Conservation (phyloP, 1,140 invertebrate genomes). For the Holcopasites calliopsidis region DNA sequence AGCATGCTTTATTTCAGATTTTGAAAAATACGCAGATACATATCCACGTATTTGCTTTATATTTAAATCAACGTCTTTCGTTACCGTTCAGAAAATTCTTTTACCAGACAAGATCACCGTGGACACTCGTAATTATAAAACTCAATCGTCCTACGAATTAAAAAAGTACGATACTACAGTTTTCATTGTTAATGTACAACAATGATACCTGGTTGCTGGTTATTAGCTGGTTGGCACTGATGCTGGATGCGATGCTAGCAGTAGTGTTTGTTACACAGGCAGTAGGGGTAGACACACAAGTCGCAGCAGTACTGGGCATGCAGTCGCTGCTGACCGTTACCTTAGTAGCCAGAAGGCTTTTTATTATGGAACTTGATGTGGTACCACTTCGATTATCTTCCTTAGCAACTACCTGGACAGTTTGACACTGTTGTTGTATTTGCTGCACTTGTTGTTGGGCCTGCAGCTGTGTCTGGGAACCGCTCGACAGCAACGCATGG, state of each 20-base stretch:
- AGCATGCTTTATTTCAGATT: not conserved
- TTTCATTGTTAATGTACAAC: slow-evolving; percentile 69
- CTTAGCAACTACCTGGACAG: slow-evolving; percentile 74
- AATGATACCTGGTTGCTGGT: slow-evolving; percentile 79
- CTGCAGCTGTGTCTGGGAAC: slow-evolving; percentile 70
- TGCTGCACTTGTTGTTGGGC: slow-evolving; percentile 51
- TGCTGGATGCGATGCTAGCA: slow-evolving; percentile 79
- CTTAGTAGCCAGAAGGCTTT: slow-evolving; percentile 92
- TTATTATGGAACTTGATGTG: slow-evolving; percentile 86
- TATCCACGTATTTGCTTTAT: no score
- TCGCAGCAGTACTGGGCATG: slow-evolving; percentile 80
- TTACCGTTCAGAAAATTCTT: no score
- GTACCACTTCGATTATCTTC: slow-evolving; percentile 72
- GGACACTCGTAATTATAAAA: no score
- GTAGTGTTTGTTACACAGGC: slow-evolving; percentile 80
- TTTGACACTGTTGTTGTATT: slow-evolving; percentile 63
- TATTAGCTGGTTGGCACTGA: slow-evolving; percentile 80
- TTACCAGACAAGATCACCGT: not conserved
- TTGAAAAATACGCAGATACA: no score
- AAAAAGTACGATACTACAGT: slow-evolving; percentile 35
- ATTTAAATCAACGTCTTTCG: not conserved
- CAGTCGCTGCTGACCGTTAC: slow-evolving; percentile 84
- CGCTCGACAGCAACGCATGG: slow-evolving; percentile 82
- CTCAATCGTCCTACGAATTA: not conserved
- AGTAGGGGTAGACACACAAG: slow-evolving; percentile 78